Evolutionary conservation across 2,888 invertebrate species (phyloP).

Genomic region (Tetragnatha montana): DNA sequence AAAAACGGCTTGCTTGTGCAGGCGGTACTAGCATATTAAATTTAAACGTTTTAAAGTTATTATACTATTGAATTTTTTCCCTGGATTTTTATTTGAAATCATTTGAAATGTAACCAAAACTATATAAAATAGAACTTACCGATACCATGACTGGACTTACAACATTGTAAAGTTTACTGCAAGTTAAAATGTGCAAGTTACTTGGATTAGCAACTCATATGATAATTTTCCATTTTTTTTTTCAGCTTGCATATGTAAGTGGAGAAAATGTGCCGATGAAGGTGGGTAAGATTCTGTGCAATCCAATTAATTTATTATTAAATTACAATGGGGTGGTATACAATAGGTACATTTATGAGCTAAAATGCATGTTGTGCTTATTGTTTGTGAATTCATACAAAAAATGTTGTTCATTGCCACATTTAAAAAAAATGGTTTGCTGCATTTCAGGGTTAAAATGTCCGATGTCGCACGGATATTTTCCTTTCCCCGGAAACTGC

Average conservation of each 20-base stretch:
- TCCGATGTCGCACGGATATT: neutral
- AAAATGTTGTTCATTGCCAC: neutral
- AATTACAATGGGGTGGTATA: neutral
- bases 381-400: neutral
- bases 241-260: neutral
- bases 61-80: too few species aligned
- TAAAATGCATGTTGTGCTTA: neutral
- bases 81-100: too few species aligned
- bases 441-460: neutral
- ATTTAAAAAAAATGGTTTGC: neutral
- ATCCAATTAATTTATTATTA: neutral
- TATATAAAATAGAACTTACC: too few species aligned
- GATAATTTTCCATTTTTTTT: neutral
- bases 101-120: too few species aligned
- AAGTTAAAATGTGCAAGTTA: too few species aligned
- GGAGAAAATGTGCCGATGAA: neutral
- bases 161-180: too few species aligned
- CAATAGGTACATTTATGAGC: too few species aligned
- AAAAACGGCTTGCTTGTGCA: too few species aligned
- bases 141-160: too few species aligned
- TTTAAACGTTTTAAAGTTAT: too few species aligned
- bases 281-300: neutral
- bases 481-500: neutral
- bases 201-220: too few species aligned
- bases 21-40: too few species aligned